A percentile compares a stretch with the other conserved stretches of the same genome.
These are phyloP conservation scores for Neomonachus schauinslandi DNA, from an alignment of 2,113 vertebrate species.

Conservation along the genomic window DNA sequence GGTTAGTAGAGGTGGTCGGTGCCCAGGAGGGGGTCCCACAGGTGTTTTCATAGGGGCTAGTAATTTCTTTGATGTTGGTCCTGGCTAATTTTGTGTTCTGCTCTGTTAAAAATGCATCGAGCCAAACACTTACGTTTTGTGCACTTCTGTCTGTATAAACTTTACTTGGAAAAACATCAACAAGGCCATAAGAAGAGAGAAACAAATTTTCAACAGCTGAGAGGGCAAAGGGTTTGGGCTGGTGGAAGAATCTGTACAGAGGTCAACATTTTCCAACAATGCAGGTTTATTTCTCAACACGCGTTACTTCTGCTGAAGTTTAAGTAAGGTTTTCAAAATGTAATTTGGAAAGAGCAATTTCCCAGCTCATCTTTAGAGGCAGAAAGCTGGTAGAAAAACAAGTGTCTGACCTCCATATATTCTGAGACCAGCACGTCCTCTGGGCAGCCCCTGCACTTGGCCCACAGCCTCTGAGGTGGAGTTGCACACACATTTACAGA, in stretches of 20 bases:
- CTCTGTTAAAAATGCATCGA: not conserved
- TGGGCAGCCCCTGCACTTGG: conserved; percentile 12
- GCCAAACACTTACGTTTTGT: not conserved
- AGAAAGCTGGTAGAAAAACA: conserved; percentile 30
- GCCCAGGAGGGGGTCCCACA: not conserved
- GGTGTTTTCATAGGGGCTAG: not conserved
- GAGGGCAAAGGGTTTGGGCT: not conserved
- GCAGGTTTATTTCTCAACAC: not conserved
- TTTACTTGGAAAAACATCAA: not conserved
- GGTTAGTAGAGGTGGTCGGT: not conserved
- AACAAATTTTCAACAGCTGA: not conserved
- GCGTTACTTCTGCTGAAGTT: conserved; percentile 34
- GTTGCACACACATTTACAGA: conserved; percentile 50
- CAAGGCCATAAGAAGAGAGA: not conserved
- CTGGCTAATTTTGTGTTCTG: not conserved
- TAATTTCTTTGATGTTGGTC: not conserved
- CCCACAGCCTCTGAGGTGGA: conserved; percentile 43
- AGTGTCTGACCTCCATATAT: not conserved
- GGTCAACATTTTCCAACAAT: not conserved
- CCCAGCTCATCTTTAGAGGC: not conserved
- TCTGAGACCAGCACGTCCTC: not conserved
- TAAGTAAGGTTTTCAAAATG: conserved; percentile 35
- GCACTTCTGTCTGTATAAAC: not conserved
- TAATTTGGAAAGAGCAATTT: not conserved
- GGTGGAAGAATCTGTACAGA: not conserved